These are phyloP conservation scores for Etheostoma spectabile DNA, from an alignment of 2,113 vertebrate genomes.

Conservation along the genomic window DNA sequence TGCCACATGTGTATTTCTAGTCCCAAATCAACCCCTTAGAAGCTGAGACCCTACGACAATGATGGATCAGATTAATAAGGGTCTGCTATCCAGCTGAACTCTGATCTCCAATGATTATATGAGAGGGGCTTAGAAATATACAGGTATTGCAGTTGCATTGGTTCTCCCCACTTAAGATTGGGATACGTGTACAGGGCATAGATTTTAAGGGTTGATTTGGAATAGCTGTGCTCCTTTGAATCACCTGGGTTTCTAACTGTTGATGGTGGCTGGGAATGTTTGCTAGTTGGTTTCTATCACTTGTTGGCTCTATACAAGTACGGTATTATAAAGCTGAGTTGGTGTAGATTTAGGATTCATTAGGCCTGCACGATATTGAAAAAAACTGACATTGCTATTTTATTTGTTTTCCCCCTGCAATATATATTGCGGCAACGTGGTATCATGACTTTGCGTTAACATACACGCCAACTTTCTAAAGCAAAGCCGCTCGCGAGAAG, in stretches of 20 bases:
- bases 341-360: background rate
- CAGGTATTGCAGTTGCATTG: background rate
- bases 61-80: constrained; percentile 15
- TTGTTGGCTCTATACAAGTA: background rate
- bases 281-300: constrained; percentile 36
- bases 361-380: too few species aligned
- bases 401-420: too few species aligned
- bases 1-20: constrained; percentile 41
- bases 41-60: constrained; percentile 24
- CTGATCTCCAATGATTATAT: background rate
- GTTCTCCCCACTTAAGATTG: background rate
- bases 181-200: constrained; percentile 7
- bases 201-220: constrained; percentile 70
- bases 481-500: too few species aligned
- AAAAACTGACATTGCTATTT: too few species aligned
- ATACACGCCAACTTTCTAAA: too few species aligned
- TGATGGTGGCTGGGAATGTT: constrained; percentile 32
- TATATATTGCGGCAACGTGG: too few species aligned
- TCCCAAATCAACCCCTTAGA: constrained; percentile 70
- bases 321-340: background rate
- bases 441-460: too few species aligned
- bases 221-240: constrained; percentile 11
- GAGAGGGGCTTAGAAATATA: background rate
- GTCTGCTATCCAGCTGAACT: background rate
- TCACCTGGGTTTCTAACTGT: constrained; percentile 19